phyloP scores from a whole-genome alignment of 64 coral and sea anemone genomes.

The Catalaphyllia jardinei region DNA sequence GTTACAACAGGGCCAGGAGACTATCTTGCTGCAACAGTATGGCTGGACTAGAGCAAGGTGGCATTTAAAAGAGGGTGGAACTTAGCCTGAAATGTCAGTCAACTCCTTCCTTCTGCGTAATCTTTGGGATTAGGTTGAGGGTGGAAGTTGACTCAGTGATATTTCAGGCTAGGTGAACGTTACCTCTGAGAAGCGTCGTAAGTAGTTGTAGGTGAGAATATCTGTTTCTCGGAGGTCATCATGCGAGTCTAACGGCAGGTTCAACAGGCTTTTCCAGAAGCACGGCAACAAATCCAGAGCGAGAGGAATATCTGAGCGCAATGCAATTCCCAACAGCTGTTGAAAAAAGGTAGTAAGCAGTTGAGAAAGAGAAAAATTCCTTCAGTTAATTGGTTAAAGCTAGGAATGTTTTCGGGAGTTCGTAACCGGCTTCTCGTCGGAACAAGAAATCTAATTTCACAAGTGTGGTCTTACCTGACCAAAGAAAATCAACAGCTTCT shows the following conservation, averaged over 20 bases:
- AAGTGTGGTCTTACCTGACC: conserved; percentile 67
- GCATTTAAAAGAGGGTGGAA: too few species aligned
- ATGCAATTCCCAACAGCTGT: conserved; percentile 88
- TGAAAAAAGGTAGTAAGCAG: not conserved
- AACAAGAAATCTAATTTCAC: too few species aligned
- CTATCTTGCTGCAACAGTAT: too few species aligned
- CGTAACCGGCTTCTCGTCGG: too few species aligned
- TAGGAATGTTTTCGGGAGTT: too few species aligned
- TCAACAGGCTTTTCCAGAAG: conserved; percentile 97
- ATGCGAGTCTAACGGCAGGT: conserved; percentile 64
- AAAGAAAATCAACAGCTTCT: conserved; percentile 88
- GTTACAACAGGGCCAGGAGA: too few species aligned
- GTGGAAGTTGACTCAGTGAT: too few species aligned
- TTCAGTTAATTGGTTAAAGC: not conserved
- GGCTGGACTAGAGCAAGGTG: too few species aligned
- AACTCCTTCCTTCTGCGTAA: too few species aligned
- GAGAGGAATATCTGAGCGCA: conserved; percentile 92
- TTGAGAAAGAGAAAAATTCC: too few species aligned
- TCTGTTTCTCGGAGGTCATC: conserved; percentile 81
- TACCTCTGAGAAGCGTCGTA: conserved; percentile 92
- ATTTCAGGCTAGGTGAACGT: not conserved
- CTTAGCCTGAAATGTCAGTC: too few species aligned
- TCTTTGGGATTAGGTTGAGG: too few species aligned
- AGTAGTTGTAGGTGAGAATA: conserved; percentile 96
- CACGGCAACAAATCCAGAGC: conserved; percentile 88